A percentile compares a stretch with the other conserved stretches of the same genome.
Evolutionary conservation across 2,113 vertebrate genomes (phyloP).

Genomic region (Axis porcinus): DNA sequence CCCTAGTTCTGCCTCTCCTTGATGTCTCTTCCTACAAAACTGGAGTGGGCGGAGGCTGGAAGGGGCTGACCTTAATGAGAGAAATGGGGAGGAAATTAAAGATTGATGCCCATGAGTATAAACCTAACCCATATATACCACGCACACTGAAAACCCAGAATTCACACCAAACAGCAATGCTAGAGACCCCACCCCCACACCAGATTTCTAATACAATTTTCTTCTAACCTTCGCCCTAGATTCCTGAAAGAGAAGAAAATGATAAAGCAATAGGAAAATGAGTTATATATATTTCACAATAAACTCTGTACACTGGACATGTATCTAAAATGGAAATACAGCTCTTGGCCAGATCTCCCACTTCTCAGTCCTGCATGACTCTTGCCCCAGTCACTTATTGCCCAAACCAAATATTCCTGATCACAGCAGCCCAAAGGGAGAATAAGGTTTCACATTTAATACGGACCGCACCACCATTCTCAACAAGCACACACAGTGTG

Average conservation of each 20-base stretch:
- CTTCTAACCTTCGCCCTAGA: slow-evolving; percentile 37
- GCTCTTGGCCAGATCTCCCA: background rate
- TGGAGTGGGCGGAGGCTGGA: background rate
- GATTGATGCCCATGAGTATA: background rate
- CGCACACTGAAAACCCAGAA: background rate
- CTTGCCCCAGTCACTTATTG: background rate
- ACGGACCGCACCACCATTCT: background rate
- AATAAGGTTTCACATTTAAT: background rate
- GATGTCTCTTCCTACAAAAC: background rate
- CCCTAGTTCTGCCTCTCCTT: background rate
- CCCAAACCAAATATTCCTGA: background rate
- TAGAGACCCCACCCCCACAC: background rate
- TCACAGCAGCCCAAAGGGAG: background rate
- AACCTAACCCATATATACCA: background rate
- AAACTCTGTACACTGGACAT: background rate
- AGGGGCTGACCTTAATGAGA: too few relatives aligned
- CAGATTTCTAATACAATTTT: background rate
- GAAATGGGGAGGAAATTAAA: background rate
- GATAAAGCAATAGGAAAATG: slow-evolving; percentile 31
- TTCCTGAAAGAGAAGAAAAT: slow-evolving; percentile 34
- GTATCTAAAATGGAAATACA: background rate
- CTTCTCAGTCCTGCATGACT: background rate
- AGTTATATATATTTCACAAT: slow-evolving; percentile 45
- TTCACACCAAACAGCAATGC: background rate
- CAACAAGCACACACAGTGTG: background rate